Percentiles rank a stretch among this genome's conserved stretches.
These are phyloP conservation scores for Latheticus oryzae DNA, from an alignment of 2,888 invertebrate species.

Conservation along the genomic window DNA sequence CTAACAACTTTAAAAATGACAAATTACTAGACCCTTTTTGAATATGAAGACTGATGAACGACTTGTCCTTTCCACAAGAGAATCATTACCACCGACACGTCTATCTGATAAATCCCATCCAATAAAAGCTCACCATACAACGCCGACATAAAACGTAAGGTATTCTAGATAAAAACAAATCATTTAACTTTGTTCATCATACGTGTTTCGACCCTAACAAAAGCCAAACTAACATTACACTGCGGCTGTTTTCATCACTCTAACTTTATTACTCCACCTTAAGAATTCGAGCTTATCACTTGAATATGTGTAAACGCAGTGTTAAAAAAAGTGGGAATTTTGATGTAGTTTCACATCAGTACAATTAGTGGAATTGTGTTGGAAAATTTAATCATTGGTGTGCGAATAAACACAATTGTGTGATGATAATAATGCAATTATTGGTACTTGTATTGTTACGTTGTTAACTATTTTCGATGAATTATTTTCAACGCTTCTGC, in stretches of 20 bases:
- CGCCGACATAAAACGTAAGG: constrained; percentile 25
- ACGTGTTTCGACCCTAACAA: constrained; percentile 22
- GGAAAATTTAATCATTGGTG: too few relatives aligned
- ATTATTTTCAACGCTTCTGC: too few relatives aligned
- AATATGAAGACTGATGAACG: constrained; percentile 23
- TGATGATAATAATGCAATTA: too few relatives aligned
- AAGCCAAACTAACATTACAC: constrained; percentile 16
- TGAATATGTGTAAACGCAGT: too few relatives aligned
- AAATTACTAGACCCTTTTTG: constrained; percentile 19
- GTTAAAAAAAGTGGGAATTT: too few relatives aligned
- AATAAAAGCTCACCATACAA: constrained; percentile 27
- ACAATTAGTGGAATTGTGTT: too few relatives aligned
- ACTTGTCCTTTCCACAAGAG: constrained; percentile 6
- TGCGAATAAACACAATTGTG: too few relatives aligned
- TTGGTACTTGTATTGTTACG: too few relatives aligned
- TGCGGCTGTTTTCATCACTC: constrained; percentile 20
- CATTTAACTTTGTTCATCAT: constrained; percentile 39
- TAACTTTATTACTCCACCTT: constrained; percentile 5
- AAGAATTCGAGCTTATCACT: constrained; percentile 1
- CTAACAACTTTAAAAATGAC: constrained; percentile 29
- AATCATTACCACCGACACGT: constrained; percentile 24
- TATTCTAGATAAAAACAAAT: constrained; percentile 35
- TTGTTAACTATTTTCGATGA: too few relatives aligned
- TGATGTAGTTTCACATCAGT: too few relatives aligned
- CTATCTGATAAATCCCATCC: constrained; percentile 10